phyloP scores from a whole-genome alignment of 2,113 vertebrate genomes.

The Chaenocephalus aceratus region DNA sequence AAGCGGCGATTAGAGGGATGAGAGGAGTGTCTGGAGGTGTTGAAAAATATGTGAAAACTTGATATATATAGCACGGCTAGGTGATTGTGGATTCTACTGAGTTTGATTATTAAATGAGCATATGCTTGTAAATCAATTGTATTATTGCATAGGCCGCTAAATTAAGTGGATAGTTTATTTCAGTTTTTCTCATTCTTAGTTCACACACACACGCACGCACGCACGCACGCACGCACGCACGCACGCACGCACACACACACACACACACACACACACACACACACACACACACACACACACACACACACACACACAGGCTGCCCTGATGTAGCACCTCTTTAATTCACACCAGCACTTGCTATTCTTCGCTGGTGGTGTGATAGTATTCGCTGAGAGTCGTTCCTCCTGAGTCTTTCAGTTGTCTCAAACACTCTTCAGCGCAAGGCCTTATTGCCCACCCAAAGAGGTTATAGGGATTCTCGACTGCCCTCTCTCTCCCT shows the following conservation, averaged over 20 bases:
- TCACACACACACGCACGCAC: constrained; percentile 7
- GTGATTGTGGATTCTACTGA: neutral
- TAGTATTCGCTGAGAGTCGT: constrained; percentile 71
- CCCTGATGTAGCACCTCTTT: constrained; percentile 62
- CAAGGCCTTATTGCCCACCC: constrained; percentile 87
- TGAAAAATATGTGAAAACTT: neutral
- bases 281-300: constrained; percentile 25
- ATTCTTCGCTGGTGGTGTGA: constrained; percentile 73
- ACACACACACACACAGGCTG: constrained; percentile 24
- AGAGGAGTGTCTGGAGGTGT: neutral
- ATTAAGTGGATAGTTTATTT: neutral
- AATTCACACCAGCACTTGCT: constrained; percentile 68
- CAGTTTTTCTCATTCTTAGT: neutral
- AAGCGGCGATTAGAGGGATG: constrained; percentile 12
- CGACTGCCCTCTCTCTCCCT: constrained; percentile 82
- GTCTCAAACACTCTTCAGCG: constrained; percentile 84
- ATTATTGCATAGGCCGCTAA: neutral
- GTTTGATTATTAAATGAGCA: neutral
- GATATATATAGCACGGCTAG: constrained; percentile 5
- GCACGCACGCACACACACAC: neutral
- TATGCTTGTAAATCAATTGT: neutral
- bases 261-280: constrained; percentile 7
- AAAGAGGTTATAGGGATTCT: constrained; percentile 87
- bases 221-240: neutral
- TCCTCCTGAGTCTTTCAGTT: constrained; percentile 79